phyloP scores from a whole-genome alignment of 30 jellyfish, hydroid and myxozoan genomes.

The Cassiopea xamachana region DNA sequence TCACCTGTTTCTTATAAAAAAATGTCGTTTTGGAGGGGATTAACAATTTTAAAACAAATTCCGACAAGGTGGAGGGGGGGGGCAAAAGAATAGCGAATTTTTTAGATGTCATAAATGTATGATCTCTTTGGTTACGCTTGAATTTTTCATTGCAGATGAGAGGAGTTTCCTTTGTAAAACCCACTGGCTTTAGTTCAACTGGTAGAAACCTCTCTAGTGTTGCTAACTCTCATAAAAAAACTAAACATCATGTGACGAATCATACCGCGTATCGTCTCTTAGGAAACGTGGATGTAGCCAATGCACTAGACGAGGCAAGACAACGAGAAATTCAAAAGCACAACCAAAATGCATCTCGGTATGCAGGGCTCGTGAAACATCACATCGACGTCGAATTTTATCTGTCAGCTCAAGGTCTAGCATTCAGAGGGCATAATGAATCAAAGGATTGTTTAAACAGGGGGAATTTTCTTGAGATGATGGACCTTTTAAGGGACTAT shows the following conservation, averaged over 20 bases:
- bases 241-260: conserved; percentile 14
- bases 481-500: conserved; percentile 25
- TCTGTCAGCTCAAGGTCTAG: too few relatives aligned
- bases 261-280: conserved; percentile 35
- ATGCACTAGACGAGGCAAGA: conserved; percentile 58
- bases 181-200: conserved; percentile 1
- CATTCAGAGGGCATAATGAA: too few relatives aligned
- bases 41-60: too few relatives aligned
- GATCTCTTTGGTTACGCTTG: too few relatives aligned
- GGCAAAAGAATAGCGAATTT: too few relatives aligned
- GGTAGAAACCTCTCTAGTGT: conserved; percentile 16
- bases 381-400: conserved; percentile 35
- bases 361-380: not conserved
- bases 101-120: too few relatives aligned
- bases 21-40: too few relatives aligned
- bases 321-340: too few relatives aligned
- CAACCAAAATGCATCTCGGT: conserved; percentile 25
- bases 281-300: conserved; percentile 48
- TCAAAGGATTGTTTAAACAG: conserved; percentile 33
- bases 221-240: conserved; percentile 8
- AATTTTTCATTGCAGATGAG: conserved; percentile 20
- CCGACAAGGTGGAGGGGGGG: too few relatives aligned
- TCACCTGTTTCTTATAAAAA: too few relatives aligned
- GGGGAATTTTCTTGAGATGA: conserved; percentile 31
- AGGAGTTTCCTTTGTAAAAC: conserved; percentile 19